Evolutionary conservation across 2,888 invertebrate genomes (phyloP).

Genomic region (Rhorus exstirpatorius): DNA sequence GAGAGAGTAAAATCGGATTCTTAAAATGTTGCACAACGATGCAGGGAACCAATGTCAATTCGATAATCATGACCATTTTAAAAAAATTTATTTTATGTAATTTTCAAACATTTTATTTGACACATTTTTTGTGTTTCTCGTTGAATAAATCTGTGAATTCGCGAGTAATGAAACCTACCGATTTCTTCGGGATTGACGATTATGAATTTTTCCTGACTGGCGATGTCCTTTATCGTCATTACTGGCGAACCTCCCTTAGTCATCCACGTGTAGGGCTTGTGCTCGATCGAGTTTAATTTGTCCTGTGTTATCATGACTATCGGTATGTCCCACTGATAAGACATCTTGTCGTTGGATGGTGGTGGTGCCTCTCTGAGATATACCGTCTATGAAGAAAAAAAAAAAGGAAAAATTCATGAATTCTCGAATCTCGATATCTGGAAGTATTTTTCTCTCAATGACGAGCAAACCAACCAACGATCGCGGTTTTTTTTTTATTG

Average conservation of each 20-base stretch:
- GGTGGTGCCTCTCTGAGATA: slow-evolving; percentile 83
- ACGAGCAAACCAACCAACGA: no score
- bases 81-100: no score
- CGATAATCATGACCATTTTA: no score
- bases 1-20: no score
- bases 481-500: no score
- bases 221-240: slow-evolving; percentile 87
- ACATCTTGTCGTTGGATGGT: slow-evolving; percentile 89
- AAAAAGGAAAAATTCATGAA: background rate
- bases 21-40: no score
- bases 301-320: slow-evolving; percentile 89
- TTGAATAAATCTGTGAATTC: no score
- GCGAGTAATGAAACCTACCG: no score
- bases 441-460: slow-evolving; percentile 8
- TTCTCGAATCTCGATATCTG: background rate
- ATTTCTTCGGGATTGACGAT: slow-evolving; percentile 95
- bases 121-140: no score
- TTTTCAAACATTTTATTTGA: no score
- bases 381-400: slow-evolving; percentile 62
- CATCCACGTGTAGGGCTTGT: slow-evolving; percentile 89
- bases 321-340: slow-evolving; percentile 92
- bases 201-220: slow-evolving; percentile 89
- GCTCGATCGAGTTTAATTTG: slow-evolving; percentile 88
- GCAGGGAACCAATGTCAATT: no score
- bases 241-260: slow-evolving; percentile 86